Base-by-base conservation (phyloP, 2,888 invertebrate genomes). In the Ophion costatus region DNA sequence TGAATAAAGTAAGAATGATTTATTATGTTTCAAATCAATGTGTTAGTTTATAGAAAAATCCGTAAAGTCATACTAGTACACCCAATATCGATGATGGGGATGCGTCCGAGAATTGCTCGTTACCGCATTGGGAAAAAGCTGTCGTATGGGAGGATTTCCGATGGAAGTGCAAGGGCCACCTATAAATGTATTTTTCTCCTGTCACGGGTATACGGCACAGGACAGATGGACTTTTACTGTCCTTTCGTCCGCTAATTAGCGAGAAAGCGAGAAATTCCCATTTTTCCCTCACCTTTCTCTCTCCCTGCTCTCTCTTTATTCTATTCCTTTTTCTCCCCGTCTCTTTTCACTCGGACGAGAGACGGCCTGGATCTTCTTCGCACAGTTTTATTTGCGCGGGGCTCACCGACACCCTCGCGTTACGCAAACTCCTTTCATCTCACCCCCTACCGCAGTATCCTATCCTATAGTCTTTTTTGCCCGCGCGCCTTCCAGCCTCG, bases 181-280 rank as follows among this genome's bases (percentile, higher is more conserved):
- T 59, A 74, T 75, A 69, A 80, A 63, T 51, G 66, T 66, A 66
- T 24, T 76, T 10, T 38, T 24, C 6, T 63, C 67, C 24, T 70
- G 61, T 69, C 51, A 51, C 33, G 6, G 14, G 24, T 64, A 66
- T 42, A 64, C 57, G 59, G 38, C 4, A 17, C 1, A 45, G 29
- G 61, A 20, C 56, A 59, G 78, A 61, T 38, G 20, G 70, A 75
- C 78, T 59, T 82, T 84, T 79, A 83, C 76, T 83, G 76, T 78
- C 59, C 38, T 82, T 78, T 70, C 69, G 59, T 64, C 56, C 75
- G 33, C 71, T 84, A 84, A 84, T 84, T 84, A 84, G 81, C 84
- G 75, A 51, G 56, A 82, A 64, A 38, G 66, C 64, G 84, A 79
- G 66, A 75, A 71, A 71, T 79, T 70, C 45, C 73, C 81, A 64